These are phyloP conservation scores for Thamnophis sirtalis DNA, from an alignment of 2,113 vertebrate genomes.

Conservation along the genomic window DNA sequence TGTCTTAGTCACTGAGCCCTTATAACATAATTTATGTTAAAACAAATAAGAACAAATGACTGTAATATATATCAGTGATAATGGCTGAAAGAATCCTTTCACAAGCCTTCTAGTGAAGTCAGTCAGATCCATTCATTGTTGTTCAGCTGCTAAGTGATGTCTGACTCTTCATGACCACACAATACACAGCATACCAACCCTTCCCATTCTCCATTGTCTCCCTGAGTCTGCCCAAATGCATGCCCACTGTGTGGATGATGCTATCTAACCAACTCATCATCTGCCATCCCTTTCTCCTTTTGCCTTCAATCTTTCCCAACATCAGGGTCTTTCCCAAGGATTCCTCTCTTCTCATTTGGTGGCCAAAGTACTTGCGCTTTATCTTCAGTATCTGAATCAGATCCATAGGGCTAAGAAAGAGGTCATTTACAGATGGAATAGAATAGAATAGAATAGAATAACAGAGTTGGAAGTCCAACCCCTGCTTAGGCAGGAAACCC, in stretches of 20 bases:
- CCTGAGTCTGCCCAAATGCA: not conserved
- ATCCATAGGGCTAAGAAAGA: not conserved
- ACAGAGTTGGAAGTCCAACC: too few relatives aligned
- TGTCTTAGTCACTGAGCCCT: too few relatives aligned
- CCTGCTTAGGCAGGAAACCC: too few relatives aligned
- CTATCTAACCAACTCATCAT: not conserved
- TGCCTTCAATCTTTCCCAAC: not conserved
- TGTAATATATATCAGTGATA: not conserved
- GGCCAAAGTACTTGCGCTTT: too few relatives aligned
- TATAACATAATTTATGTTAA: not conserved
- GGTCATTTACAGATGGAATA: not conserved
- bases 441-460: too few relatives aligned
- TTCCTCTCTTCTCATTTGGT: not conserved
- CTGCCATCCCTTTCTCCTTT: not conserved
- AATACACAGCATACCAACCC: not conserved
- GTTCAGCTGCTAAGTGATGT: not conserved
- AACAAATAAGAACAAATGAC: not conserved
- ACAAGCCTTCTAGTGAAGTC: not conserved
- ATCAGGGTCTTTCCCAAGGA: not conserved
- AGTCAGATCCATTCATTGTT: not conserved
- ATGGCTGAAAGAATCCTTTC: not conserved
- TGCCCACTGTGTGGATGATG: not conserved
- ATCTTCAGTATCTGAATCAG: not conserved
- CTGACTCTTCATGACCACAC: not conserved
- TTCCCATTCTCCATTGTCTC: not conserved